phyloP scores from a whole-genome alignment of 1,140 invertebrate genomes.

The Glossosoma conforme region DNA sequence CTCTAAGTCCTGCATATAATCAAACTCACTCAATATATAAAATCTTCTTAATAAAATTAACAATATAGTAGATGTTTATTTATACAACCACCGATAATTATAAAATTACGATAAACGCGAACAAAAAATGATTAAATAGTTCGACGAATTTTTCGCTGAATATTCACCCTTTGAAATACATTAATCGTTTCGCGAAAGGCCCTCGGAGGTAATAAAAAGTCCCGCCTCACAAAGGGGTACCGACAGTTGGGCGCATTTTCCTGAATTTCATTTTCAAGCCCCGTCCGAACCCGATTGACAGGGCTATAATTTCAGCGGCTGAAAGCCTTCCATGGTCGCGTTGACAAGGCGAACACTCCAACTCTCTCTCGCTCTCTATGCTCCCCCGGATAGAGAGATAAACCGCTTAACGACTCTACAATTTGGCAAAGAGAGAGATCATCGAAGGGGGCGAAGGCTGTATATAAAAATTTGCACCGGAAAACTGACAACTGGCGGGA shows the following conservation, averaged over 20 bases:
- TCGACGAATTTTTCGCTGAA: no score
- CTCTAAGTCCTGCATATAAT: no score
- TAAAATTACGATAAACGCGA: no score
- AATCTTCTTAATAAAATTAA: neutral
- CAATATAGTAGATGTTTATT: no score
- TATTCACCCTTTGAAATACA: no score
- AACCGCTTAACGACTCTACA: slow-evolving; percentile 30
- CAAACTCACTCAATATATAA: neutral
- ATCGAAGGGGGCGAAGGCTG: slow-evolving; percentile 17
- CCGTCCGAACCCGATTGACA: slow-evolving; percentile 27
- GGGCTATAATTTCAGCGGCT: slow-evolving; percentile 29
- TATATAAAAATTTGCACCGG: slow-evolving; percentile 30
- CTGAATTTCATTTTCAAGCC: slow-evolving; percentile 8
- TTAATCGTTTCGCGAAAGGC: slow-evolving; percentile 14
- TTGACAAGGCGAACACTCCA: slow-evolving; percentile 12
- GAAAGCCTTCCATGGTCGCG: slow-evolving; percentile 22
- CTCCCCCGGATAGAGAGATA: slow-evolving; percentile 23
- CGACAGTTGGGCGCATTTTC: neutral
- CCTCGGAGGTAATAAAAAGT: slow-evolving; percentile 14
- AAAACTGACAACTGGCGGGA: slow-evolving; percentile 12
- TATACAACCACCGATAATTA: no score
- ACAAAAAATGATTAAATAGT: no score
- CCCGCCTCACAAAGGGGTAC: slow-evolving; percentile 6
- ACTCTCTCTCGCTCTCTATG: neutral
- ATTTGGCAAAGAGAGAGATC: slow-evolving; percentile 29